phyloP scores from a whole-genome alignment of 2,113 vertebrate species.

The Felis catus region DNA sequence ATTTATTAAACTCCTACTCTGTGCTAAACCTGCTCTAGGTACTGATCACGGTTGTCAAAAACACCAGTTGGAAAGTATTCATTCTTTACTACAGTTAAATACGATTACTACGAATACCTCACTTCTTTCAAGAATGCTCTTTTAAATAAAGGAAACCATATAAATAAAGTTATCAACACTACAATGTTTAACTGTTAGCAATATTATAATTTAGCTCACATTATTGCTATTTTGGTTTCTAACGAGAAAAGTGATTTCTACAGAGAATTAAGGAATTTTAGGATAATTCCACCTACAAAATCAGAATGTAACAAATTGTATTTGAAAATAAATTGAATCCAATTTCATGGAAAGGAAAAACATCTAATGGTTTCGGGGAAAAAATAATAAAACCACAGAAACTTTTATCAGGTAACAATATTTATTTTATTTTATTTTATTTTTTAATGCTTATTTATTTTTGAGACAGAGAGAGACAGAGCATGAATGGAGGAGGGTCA shows the following conservation, averaged over 20 bases:
- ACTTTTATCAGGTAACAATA: background rate
- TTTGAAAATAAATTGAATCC: slow-evolving; percentile 12
- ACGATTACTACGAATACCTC: background rate
- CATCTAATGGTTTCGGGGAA: background rate
- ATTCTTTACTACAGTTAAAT: slow-evolving; percentile 9
- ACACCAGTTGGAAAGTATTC: slow-evolving; percentile 43
- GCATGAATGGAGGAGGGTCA: too few species aligned
- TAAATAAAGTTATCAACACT: slow-evolving; percentile 57
- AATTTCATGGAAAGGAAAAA: background rate
- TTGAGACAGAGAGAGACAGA: too few species aligned
- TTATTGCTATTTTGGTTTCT: slow-evolving; percentile 68
- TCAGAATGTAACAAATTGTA: slow-evolving; percentile 35
- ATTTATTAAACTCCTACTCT: background rate
- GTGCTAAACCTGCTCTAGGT: background rate
- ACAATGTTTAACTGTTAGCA: background rate
- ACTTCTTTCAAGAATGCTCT: slow-evolving; percentile 44
- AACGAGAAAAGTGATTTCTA: slow-evolving; percentile 44
- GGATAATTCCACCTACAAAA: slow-evolving; percentile 37
- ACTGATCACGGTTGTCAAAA: background rate
- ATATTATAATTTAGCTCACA: slow-evolving; percentile 36
- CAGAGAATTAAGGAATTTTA: slow-evolving; percentile 38
- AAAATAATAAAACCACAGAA: background rate
- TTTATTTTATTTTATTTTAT: background rate
- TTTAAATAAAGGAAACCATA: slow-evolving; percentile 40
- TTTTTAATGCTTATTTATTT: too few species aligned